Percentiles rank a stretch among this genome's conserved stretches.
These are phyloP conservation scores for Pherbina coryleti DNA, from an alignment of 2,888 invertebrate genomes.

Conservation along the genomic window DNA sequence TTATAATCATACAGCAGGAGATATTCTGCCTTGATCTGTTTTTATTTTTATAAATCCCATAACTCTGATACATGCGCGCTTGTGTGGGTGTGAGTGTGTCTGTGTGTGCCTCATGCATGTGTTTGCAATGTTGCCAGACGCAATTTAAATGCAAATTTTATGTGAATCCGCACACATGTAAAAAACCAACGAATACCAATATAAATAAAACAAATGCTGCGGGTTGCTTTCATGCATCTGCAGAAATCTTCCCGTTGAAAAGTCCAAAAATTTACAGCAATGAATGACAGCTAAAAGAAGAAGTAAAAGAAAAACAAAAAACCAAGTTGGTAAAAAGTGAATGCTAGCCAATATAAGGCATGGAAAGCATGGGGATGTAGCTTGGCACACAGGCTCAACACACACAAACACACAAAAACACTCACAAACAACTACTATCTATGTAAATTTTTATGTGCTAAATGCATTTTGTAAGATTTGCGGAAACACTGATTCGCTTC, in stretches of 20 bases:
- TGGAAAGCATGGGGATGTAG: background rate
- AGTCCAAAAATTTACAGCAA: conserved; percentile 1
- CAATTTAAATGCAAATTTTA: conserved; percentile 68
- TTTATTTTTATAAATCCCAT: too few relatives aligned
- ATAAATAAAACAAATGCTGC: background rate
- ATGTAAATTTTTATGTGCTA: conserved; percentile 68
- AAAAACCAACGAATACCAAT: conserved; percentile 7
- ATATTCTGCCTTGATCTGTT: too few relatives aligned
- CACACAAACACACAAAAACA: background rate
- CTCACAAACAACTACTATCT: conserved; percentile 59
- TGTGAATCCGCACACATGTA: conserved; percentile 64
- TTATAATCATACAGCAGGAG: too few relatives aligned
- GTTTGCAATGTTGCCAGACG: conserved; percentile 55
- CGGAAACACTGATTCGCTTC: conserved; percentile 61
- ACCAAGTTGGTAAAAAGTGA: background rate
- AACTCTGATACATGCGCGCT: background rate
- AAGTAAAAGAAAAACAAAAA: background rate
- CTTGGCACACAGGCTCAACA: background rate
- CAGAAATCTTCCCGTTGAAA: conserved; percentile 9
- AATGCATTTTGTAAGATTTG: conserved; percentile 67
- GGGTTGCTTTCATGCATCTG: background rate
- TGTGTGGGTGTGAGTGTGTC: background rate
- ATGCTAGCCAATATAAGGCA: background rate
- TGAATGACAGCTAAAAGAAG: background rate
- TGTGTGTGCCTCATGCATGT: conserved; percentile 8